Percentiles rank a stretch among this genome's conserved stretches.
These are phyloP conservation scores for Hyposoter didymator DNA, from an alignment of 2,888 invertebrate genomes.

Conservation along the genomic window DNA sequence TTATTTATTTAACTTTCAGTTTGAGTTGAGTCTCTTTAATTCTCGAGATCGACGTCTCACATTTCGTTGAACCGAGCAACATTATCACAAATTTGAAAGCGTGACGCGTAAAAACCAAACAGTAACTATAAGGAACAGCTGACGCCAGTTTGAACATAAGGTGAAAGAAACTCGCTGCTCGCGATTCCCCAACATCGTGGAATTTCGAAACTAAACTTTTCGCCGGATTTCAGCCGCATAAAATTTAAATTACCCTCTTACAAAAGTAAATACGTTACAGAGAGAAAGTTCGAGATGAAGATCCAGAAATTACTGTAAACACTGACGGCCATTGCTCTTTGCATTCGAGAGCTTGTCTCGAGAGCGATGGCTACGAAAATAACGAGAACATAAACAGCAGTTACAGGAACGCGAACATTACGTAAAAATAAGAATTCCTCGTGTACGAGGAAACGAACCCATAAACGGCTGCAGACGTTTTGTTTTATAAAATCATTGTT, in stretches of 20 bases:
- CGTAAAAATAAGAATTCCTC: background rate
- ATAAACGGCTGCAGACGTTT: background rate
- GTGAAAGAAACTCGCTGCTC: background rate
- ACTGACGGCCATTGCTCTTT: constrained; percentile 43
- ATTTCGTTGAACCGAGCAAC: constrained; percentile 1
- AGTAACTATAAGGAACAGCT: constrained; percentile 40
- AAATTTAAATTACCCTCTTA: constrained; percentile 53
- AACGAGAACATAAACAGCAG: background rate
- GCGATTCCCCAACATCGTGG: background rate
- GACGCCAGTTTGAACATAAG: constrained; percentile 21
- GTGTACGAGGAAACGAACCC: background rate
- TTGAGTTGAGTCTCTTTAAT: background rate
- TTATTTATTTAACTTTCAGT: background rate
- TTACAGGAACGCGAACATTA: background rate
- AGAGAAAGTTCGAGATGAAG: constrained; percentile 45
- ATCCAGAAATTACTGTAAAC: constrained; percentile 9
- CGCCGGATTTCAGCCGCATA: constrained; percentile 38
- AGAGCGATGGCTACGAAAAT: constrained; percentile 30
- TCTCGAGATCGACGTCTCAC: background rate
- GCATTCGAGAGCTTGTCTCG: background rate
- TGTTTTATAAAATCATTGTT: background rate
- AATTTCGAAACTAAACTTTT: constrained; percentile 38
- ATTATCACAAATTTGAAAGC: constrained; percentile 23
- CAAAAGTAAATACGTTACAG: constrained; percentile 17
- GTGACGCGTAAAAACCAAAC: constrained; percentile 15